Base-by-base conservation (phyloP, 1,140 invertebrate species). In the Heliconius melpomene region DNA sequence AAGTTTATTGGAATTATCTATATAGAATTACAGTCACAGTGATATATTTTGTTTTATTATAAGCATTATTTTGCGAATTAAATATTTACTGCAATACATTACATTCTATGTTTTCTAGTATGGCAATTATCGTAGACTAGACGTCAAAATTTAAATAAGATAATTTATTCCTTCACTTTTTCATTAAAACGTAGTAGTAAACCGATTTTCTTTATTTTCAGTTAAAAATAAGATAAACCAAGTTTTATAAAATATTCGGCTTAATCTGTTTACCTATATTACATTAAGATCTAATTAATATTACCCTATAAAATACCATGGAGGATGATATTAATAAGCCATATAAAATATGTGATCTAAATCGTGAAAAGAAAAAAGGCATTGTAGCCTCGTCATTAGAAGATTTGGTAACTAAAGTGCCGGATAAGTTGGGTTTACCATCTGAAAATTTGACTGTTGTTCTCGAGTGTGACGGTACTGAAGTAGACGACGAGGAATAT, bases 401-500 rank as follows among this genome's bases (percentile, higher is more conserved):
- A 90, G 97, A 98, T 86, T 95, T 98, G 85, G 96, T 97, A 66
- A 94, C 95, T 74, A 97, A 96, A 95, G 95, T 96, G 54, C 94
- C 95, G n/a, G 95, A 96, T 83, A 97, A 97, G 90, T 95, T 97
- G 91, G 96, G 94, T n/a, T 92, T 95, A 83, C 90, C 92, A 13
- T 89, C 95, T 46, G 95, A 96, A 77, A 94, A 95, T 85, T 94
- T 97, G n/a, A 97, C 96, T 74, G 96, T 97, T 60, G 97, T 98
- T 46, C 92, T 98, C 80, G 98, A 98, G 89, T 96, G 96, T 78
- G 98, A 98, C 94, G 98, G 97, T 26, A 98, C 98, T 2, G 98
- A 98, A 95, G 97, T 98, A 52, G 98, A 98, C 84, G 97, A 98
- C 87, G 97, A 98, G 90, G 97, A 98, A 88, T 98, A 98, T 91